Percentiles rank a stretch among this genome's conserved stretches.
Evolutionary conservation across 2,888 invertebrate species (phyloP).

Genomic region (Phortica okadai): DNA sequence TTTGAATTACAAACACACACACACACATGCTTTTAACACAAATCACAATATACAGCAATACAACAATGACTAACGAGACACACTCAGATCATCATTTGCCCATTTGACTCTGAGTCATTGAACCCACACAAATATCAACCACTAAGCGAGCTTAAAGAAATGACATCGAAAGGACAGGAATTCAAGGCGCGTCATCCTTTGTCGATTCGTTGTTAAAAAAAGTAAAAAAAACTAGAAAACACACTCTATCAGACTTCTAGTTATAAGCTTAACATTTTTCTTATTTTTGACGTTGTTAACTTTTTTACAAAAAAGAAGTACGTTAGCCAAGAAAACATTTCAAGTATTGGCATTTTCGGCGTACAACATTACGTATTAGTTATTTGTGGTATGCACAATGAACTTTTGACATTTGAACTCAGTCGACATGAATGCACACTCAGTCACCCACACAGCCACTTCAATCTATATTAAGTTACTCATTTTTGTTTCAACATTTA

Average conservation of each 20-base stretch:
- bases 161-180: not conserved
- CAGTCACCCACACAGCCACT: too few relatives aligned
- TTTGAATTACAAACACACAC: not conserved
- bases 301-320: not conserved
- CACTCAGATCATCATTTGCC: not conserved
- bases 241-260: not conserved
- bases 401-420: not conserved
- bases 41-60: too few relatives aligned
- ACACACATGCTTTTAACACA: too few relatives aligned
- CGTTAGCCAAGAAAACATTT: not conserved
- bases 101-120: not conserved
- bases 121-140: not conserved
- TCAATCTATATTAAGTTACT: not conserved
- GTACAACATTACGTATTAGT: not conserved
- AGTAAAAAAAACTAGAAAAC: not conserved
- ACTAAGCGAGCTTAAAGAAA: not conserved
- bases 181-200: conserved; percentile 8
- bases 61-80: not conserved
- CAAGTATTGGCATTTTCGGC: not conserved
- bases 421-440: too few relatives aligned
- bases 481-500: conserved; percentile 6
- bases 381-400: not conserved
- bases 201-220: not conserved
- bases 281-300: not conserved
- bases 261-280: not conserved